Base-by-base conservation (phyloP, 2,797 vertebrate genomes). In the Siniperca scherzeri region DNA sequence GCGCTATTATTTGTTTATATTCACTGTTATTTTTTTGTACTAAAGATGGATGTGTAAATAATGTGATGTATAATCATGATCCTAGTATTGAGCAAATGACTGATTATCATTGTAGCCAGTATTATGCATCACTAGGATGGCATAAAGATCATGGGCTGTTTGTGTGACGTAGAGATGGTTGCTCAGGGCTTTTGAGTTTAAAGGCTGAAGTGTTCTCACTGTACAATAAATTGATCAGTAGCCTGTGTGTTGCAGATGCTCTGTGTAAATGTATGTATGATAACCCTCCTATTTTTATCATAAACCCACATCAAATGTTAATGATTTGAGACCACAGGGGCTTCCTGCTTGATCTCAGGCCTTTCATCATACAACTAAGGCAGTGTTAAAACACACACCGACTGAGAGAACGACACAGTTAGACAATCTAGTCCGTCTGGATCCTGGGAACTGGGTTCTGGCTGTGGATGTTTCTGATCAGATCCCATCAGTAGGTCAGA, bases 291-390 rank as follows among this genome's bases (percentile, higher is more conserved):
- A 46, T 50, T 79, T 80, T 85, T 84, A 85, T 84, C 53, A 71
- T 83, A 70, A 86, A 89, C 62, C 70, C 44, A 59, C 81, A 82
- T 90, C 69, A 86, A 85, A 84, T 74, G 68, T 83, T 89, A 80
- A 88, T 77, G 79, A 90, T 81, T 86, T 89, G 73, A 56, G 22
- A 55, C 82, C 55, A 65, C 82, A 79, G 48, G 56, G 14, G 66
- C 77, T 74, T 89, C 70, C 77, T 81, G 64, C 77, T 83, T 68
- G 64, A 75, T 81, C 79, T 74, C 19, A 69, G 61, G 48, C 44
- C 77, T 84, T 89, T 87, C 75, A 85, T 91, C 78, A 61, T 71
- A 65, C 67, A 68, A 71, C 40, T 53, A 44, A 65, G 9, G 60
- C 44, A 30, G 25, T 8, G 5, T 53, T n/a, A 56, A 67, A 33